Evolutionary conservation across 2,888 invertebrate genomes (phyloP).

Genomic region (Gerris lacustris): DNA sequence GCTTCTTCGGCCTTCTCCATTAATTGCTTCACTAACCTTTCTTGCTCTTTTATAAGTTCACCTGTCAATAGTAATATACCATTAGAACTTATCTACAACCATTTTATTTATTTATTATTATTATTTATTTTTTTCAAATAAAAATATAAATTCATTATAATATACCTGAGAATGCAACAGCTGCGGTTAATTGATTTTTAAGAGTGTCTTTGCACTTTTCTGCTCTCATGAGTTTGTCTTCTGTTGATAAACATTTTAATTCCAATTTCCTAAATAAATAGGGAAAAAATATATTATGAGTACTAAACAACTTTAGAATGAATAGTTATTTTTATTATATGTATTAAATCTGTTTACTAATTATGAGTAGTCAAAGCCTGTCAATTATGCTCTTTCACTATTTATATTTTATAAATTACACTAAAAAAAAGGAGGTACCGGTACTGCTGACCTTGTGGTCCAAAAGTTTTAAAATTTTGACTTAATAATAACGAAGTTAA

Average conservation of each 20-base stretch:
- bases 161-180: slow-evolving; percentile 19
- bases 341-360: too few species aligned
- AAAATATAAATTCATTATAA: neutral
- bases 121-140: neutral
- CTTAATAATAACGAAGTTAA: too few species aligned
- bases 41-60: slow-evolving; percentile 35
- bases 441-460: too few species aligned
- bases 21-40: slow-evolving; percentile 41
- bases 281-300: neutral
- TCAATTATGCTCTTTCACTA: too few species aligned
- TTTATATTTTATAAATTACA: too few species aligned
- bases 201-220: slow-evolving; percentile 35
- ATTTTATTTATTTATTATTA: too few species aligned
- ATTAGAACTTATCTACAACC: too few species aligned
- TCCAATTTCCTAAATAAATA: slow-evolving; percentile 20
- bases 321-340: too few species aligned
- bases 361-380: too few species aligned
- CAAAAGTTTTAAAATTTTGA: too few species aligned
- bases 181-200: slow-evolving; percentile 32
- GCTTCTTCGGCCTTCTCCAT: slow-evolving; percentile 42
- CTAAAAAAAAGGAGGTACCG: too few species aligned
- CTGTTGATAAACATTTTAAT: slow-evolving; percentile 15
- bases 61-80: neutral
- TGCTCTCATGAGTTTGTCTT: slow-evolving; percentile 16
- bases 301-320: neutral